Base-by-base conservation (phyloP, 2,797 vertebrate species). In the Sorex maritimensis region DNA sequence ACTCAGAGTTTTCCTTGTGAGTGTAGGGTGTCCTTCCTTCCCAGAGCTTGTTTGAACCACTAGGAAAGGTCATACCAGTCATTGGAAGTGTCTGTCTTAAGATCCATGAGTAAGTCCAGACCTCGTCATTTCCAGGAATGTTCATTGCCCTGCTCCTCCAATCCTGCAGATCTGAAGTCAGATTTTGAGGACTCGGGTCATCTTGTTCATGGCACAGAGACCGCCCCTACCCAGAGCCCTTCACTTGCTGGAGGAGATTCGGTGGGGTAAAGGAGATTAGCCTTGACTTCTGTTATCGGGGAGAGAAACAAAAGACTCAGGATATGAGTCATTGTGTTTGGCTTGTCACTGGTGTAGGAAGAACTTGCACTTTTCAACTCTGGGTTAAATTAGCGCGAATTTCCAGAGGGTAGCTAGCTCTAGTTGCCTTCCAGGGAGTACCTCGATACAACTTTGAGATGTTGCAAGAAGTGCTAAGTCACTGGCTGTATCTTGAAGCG, bases 391-490 rank as follows among this genome's bases (percentile, higher is more conserved):
- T 87, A 77, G 86, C 80, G 15, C 55, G 73, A 88, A 83, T 81
- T 82, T 81, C 69, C 17, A 75, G 81, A 68, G 52, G 23, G 46
- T 13, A 88, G 80, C 24, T 87, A 88, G 83, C 24, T 87, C 30
- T 68, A 12, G 92, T 88, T 93, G 83, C 81, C 92, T 87, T 41
- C 52, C 61, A 88, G 12, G 63, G 26, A 55, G 6, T 88, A 77
- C 34, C 28, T 92, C 15, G 24, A 85, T 81, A 93, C 93, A 94
- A 79, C 80, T 94, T 91, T 92, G 95, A 96, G 91, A 93, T 95
- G 81, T 92, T 95, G 97, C 73, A 86, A 90, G 58, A 89, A 89
- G 69, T 92, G 12, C 15, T 86, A 26, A 14, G 24, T 85, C 71
- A 52, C 52, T 81, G 61, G 55, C 34, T 92, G 14, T 1, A 68